Percentiles rank a stretch among this genome's conserved stretches.
Evolutionary conservation across 2,888 invertebrate species (phyloP).

Genomic region (Nemotelus pantherinus): DNA sequence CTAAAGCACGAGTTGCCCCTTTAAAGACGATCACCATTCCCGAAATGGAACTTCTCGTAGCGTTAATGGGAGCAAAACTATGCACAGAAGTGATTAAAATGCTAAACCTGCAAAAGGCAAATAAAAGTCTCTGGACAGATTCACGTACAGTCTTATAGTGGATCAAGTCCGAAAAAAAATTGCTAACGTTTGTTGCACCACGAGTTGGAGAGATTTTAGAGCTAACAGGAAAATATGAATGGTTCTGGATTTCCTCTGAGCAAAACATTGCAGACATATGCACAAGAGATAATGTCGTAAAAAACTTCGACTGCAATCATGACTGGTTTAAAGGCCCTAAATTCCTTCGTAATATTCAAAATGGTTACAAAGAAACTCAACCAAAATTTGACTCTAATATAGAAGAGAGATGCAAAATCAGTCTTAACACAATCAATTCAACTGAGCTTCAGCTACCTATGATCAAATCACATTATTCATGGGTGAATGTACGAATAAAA

Average conservation of each 20-base stretch:
- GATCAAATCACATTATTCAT: neutral
- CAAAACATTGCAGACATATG: neutral
- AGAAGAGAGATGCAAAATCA: no score
- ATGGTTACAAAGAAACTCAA: neutral
- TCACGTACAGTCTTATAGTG: neutral
- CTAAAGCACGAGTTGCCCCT: neutral
- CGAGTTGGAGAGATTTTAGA: conserved; percentile 4
- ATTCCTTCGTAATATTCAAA: neutral
- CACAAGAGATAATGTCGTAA: neutral
- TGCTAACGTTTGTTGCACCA: conserved; percentile 10
- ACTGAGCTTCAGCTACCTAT: neutral
- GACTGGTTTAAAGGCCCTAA: neutral
- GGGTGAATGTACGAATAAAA: conserved; percentile 3
- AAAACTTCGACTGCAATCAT: neutral
- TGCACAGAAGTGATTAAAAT: neutral
- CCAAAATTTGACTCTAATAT: neutral
- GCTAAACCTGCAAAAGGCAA: neutral
- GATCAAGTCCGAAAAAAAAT: conserved; percentile 9
- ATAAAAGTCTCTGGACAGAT: neutral
- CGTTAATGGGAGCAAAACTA: neutral
- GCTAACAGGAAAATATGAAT: neutral
- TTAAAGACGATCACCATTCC: conserved; percentile 6
- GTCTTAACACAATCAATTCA: neutral
- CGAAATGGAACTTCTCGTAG: neutral
- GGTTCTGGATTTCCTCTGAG: neutral